Percentiles rank a stretch among this genome's conserved stretches.
phyloP scores from a whole-genome alignment of 2,797 vertebrate species.

The Bufotes viridis region DNA sequence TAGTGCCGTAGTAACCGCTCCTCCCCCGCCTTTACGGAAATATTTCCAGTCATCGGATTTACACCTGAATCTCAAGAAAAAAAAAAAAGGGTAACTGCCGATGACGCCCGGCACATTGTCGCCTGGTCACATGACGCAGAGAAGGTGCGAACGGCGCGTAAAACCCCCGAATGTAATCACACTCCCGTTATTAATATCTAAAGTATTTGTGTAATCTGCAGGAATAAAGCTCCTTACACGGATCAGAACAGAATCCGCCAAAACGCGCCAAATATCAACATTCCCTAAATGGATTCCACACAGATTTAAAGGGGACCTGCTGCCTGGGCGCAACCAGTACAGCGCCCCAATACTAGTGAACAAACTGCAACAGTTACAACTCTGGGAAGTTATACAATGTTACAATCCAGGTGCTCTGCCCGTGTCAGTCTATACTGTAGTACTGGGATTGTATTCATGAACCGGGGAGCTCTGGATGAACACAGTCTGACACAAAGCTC shows the following conservation, averaged over 20 bases:
- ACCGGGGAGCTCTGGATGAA: not conserved
- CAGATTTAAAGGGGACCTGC: not conserved
- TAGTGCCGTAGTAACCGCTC: not conserved
- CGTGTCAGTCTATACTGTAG: not conserved
- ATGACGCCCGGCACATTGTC: not conserved
- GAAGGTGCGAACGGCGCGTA: not conserved
- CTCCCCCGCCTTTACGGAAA: not conserved
- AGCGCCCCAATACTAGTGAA: not conserved
- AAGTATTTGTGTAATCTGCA: constrained; percentile 40
- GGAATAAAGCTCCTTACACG: constrained; percentile 51
- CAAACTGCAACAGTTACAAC: too few species aligned
- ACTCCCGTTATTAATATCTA: not conserved
- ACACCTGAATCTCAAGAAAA: constrained; percentile 5
- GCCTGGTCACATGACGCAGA: not conserved
- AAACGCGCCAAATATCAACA: constrained; percentile 41
- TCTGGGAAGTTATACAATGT: not conserved
- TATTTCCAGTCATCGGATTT: constrained; percentile 11
- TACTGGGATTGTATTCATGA: not conserved
- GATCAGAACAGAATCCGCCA: constrained; percentile 34
- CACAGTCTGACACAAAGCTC: not conserved
- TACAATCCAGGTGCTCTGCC: not conserved
- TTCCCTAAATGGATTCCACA: constrained; percentile 36
- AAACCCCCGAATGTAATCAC: not conserved
- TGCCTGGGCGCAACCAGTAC: not conserved
- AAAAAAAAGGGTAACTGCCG: not conserved